Evolutionary conservation across 2,113 vertebrate species (phyloP), one percentile per base, ranked within the genome.

Genomic region (Kobus ellipsiprymnus): DNA sequence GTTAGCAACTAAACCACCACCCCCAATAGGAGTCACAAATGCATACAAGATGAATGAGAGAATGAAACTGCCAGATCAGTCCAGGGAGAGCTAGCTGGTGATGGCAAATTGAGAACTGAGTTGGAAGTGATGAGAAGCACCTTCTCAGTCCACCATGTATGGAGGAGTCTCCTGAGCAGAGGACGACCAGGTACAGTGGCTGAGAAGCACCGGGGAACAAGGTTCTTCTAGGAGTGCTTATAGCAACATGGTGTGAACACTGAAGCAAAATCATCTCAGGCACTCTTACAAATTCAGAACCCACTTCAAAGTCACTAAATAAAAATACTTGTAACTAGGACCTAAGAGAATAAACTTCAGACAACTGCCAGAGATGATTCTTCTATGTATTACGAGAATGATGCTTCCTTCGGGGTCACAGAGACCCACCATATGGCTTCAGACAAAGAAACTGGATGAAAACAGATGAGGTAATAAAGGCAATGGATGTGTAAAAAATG

Each of bases 271-370:
- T 77, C 44, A 36, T 78, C 77, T 77, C 52, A 81, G 57, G n/a
- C 21, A 74, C 77, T 62, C 54, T 92, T 85, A 82, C 78, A 95
- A 87, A 50, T 77, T 54, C 36, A 62, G 67, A 90, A 91, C 29
- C 57, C 15, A 36, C 16, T 91, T 36, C 40, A 60, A 62, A 54
- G 48, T 94, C 59, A 60, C 87, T 62, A 60, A 82, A 44, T 67
- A 57, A 87, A 95, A 94, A 48, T n/a, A 62, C 59, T 13, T 67
- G 29, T 30, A 44, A 23, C 67, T 85, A 87, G 46, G 8, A 92
- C 9, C 40, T 59, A 48, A 33, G 29, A 50, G 95, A 94, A 54
- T 52, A 88, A 67, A 44, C 62, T 93, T 93, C 78, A 97, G 80
- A 80, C 52, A 52, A 90, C 15, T 15, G 9, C 5, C 44, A 77